Base-by-base conservation (phyloP, 2,113 vertebrate genomes). In the Blennius ocellaris region DNA sequence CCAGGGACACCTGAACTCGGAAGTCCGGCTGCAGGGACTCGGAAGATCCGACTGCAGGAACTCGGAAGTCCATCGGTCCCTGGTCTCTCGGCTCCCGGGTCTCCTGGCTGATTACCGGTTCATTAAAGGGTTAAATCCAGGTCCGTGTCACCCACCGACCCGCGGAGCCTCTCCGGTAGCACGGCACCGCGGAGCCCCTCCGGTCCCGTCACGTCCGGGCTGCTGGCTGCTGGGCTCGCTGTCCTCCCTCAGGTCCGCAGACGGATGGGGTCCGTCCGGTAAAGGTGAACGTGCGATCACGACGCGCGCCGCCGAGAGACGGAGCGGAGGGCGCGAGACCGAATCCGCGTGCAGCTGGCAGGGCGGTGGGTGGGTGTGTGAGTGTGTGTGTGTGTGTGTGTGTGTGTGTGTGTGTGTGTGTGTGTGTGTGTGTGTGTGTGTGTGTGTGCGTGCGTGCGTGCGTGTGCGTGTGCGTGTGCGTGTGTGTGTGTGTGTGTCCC, bases 151-250 rank as follows among this genome's bases (percentile, higher is more conserved):
- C 53, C 15, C 39, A 62, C 65, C 37, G 41, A 61, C 49, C 47
- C 6, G 44, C 51, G 45, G 30, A 71, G 55, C 52, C 37, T 39
- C 52, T 47, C 11, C 52, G 7, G 58, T 39, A 9, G 51, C 12
- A 6, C 8, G 9, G 7, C 17, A 36, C 11, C 12, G 45, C 16
- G 12, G 36, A 63, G 8, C 41, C 41, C 7, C 40, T 51, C 43
- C 56, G 47, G 36, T 67, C 57, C 56, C 14, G 63, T 73, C 80
- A 82, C 80, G 80, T 77, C 60, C 48, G 6, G 21, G 17, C 9
- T 51, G 50, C 30, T 44, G 37, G 2, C 30, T 55, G 21, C 21
- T 2, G 12, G 21, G 5, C 37, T 43, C 51, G 38, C 11, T 6
- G 39, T 48, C 68, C 40, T 68, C 69, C 53, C 17, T 6, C 7